Base-by-base conservation (phyloP, 2,888 invertebrate species). In the Cantharis rustica region DNA sequence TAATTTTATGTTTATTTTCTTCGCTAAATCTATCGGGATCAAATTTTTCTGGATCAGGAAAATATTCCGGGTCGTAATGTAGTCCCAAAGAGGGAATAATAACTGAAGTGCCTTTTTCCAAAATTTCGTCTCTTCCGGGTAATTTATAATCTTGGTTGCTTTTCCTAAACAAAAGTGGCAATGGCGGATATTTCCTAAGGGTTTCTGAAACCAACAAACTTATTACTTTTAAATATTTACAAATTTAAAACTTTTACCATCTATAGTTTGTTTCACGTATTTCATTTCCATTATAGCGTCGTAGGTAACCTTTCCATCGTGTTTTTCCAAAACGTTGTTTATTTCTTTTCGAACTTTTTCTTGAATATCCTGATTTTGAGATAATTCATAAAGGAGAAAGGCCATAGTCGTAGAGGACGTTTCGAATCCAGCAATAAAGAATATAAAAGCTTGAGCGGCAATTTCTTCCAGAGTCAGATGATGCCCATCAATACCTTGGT, bases 321-420 rank as follows among this genome's bases (percentile, higher is more conserved):
- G 83, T 61, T 85, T 85, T 10, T 82, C 80, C 61, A 89, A 75
- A 1, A 88, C 87, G 0, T 75, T 79, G 1, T 85, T 80, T 3
- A 90, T 88, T 82, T 91, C 90, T 0, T 82, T 75, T 11, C 89
- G 81, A 0, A 88, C 79, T 69, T 85, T 88, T 1, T 86, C 83
- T 79, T 91, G 91, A 3, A 89, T 80, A 0, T 87, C 83, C 0
- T 85, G 87, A 81, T 90, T 88, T 10, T 86, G 84, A 1, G 90
- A 89, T 61, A 91, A 81, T 80, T 90, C 90, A 79, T 88, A 91
- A 13, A 90, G 81, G 1, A 87, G 86, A 78, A 88, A 90, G 63
- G 88, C 87, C 82, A 90, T 86, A 72, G 84, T 83, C 10, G 85
- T 83, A 3, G 88, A 87, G 9, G 87, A 87, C 2, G 88, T 87